Evolutionary conservation across 2,888 invertebrate genomes (phyloP), one percentile per base, ranked within the genome.

Genomic region (Oscheius sp.): DNA sequence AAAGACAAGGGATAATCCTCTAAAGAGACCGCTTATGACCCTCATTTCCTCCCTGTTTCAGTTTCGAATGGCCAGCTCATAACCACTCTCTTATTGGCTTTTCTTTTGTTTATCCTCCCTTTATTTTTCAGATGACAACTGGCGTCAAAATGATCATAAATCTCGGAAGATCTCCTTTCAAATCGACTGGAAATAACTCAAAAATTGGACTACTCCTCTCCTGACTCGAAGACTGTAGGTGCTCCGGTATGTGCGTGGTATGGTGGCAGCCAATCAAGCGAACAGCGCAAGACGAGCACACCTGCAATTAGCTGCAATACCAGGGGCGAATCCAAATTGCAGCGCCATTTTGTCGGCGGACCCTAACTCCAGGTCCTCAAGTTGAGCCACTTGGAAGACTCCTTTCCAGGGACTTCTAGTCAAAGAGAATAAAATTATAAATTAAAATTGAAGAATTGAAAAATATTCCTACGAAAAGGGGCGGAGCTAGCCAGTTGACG

Each of bases 251-350:
- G 48, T 48, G 23, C 37, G 37, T 37, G 23, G 48, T 20, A 17
- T 29, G 27, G 12, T n/a, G 31, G 45, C 61, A 45, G 61, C 27
- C 45, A 61, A 61, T 61, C 61, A 61, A n/a, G 58, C 58, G 42
- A 58, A 20, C 23, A 27, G 10, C 20, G 42, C 39, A 23, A 45
- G 45, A 42, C 55, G 34, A 31, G 33, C 55, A 55, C 61, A 61
- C 61, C 61, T 61, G 42, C 61, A 61, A 61, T 61, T 61, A 61
- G 61, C 61, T 61, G 61, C 61, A 61, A 61, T 61, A 61, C 61
- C 42, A 27, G 61, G 34, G 61, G 61, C 61, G 61, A 61, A 61
- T 61, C 61, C 61, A 61, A 61, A 61, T 61, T 61, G 61, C 61
- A 61, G 61, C 61, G 61, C 45, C 61, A 61, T 39, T 39, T 61